phyloP scores from a whole-genome alignment of 2,113 vertebrate genomes.

The Engraulis encrasicolus region DNA sequence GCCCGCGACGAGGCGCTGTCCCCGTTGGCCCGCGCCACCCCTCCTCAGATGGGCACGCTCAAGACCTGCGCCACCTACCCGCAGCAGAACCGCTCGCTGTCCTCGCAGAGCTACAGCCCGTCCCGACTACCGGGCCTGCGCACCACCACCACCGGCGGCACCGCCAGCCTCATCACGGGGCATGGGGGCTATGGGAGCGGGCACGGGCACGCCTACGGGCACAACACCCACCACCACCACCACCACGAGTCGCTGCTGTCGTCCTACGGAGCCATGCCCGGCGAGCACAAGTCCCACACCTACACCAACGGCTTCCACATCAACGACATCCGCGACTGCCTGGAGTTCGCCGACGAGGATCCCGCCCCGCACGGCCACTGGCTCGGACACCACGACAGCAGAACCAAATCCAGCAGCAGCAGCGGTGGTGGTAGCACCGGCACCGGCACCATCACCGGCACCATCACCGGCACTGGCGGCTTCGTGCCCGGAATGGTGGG shows the following conservation, averaged over 20 bases:
- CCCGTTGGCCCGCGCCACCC: constrained; percentile 87
- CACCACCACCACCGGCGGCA: constrained; percentile 68
- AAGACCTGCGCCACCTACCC: constrained; percentile 97
- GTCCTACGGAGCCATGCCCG: constrained; percentile 82
- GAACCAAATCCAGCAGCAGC: constrained; percentile 82
- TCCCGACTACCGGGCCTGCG: constrained; percentile 86
- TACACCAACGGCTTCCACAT: constrained; percentile 90
- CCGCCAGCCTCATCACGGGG: background rate
- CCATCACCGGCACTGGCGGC: background rate
- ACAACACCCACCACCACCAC: constrained; percentile 1
- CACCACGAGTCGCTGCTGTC: constrained; percentile 60
- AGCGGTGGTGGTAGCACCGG: too few relatives aligned
- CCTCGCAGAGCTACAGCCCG: constrained; percentile 95
- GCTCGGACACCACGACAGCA: constrained; percentile 83
- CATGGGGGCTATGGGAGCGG: constrained; percentile 62
- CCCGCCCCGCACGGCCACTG: constrained; percentile 76
- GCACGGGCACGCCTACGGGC: constrained; percentile 69
- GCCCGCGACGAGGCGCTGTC: constrained; percentile 84
- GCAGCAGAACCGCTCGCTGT: constrained; percentile 95
- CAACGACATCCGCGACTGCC: constrained; percentile 84
- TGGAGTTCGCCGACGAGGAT: constrained; percentile 92
- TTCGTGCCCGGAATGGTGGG: background rate
- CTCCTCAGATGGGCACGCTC: constrained; percentile 82
- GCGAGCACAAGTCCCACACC: constrained; percentile 94
- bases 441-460: too few relatives aligned